A percentile compares a stretch with the other conserved stretches of the same genome.
phyloP scores from a whole-genome alignment of 2,888 invertebrate genomes.

The Andrena fulva region DNA sequence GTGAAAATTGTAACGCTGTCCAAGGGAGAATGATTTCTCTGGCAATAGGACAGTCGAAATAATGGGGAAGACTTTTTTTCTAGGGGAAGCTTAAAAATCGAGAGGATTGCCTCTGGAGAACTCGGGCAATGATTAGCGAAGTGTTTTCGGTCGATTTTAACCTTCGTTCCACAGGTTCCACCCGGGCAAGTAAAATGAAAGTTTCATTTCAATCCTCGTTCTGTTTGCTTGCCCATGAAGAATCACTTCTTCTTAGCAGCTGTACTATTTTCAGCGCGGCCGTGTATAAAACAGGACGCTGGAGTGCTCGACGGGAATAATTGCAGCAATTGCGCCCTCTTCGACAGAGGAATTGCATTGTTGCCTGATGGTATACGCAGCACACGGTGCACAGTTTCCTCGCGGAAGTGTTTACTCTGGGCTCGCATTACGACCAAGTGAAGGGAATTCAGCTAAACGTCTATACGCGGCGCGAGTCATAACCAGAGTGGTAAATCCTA shows the following conservation, averaged over 20 bases:
- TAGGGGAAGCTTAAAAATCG: too few relatives aligned
- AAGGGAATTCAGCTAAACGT: constrained; percentile 23
- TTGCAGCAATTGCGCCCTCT: constrained; percentile 40
- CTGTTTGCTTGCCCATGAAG: background rate
- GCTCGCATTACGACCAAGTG: constrained; percentile 31
- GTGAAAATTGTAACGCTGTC: background rate
- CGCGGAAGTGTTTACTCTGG: constrained; percentile 30
- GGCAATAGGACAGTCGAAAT: background rate
- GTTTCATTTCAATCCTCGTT: background rate
- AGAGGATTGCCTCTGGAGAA: too few relatives aligned
- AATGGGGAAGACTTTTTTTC: too few relatives aligned
- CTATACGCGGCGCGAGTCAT: constrained; percentile 6
- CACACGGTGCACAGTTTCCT: constrained; percentile 15
- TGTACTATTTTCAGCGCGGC: constrained; percentile 1
- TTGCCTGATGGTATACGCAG: constrained; percentile 35
- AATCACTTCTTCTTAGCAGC: background rate
- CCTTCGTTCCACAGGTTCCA: too few relatives aligned
- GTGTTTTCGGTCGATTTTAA: too few relatives aligned
- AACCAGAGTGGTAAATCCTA: constrained; percentile 12
- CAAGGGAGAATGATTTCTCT: background rate
- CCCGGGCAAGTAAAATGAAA: too few relatives aligned
- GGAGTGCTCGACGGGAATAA: constrained; percentile 32
- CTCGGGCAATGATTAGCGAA: too few relatives aligned
- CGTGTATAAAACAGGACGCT: constrained; percentile 17
- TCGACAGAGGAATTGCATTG: constrained; percentile 35